Evolutionary conservation across 2,797 vertebrate genomes (phyloP), one percentile per base, ranked within the genome.

Genomic region (Synaphobranchus kaupii): DNA sequence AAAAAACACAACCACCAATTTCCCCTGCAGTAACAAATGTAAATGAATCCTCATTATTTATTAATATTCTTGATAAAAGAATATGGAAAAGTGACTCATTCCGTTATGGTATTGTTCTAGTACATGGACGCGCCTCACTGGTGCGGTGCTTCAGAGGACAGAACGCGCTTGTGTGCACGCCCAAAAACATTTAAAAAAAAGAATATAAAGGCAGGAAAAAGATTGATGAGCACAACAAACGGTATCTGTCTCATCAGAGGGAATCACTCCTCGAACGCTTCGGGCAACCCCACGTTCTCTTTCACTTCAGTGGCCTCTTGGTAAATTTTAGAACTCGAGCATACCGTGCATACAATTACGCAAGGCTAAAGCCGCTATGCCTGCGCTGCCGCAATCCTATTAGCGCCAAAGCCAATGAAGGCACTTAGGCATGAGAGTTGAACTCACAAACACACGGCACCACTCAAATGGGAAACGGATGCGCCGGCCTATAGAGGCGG

Each of bases 311-410:
- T 83, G 81, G 63, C 80, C 15, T 63, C n/a, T 17, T 68, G 58
- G 13, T 66, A n/a, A 31, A 63, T 20, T 66, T 68, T 56, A 78
- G 34, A 86, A 54, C 10, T 31, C 4, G 28, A 34, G 60, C 48
- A 54, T 87, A 60, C 44, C 39, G 78, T 48, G 80, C 63, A 73
- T 10, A 71, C 3, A 52, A 28, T 25, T 52, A 82, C 28, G 52
- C 1, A 25, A 44, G 44, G 13, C 28, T 68, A 82, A 82, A 86
- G 52, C 54, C 10, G 73, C 54, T 7, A 86, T 44, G 12, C 80
- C 81, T 63, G 73, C 82, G 44, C 31, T 15, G 22, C 50, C 22
- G 81, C 66, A n/a, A 66, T 44, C 86, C 81, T 83, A 83, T 8
- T 22, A 22, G 15, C 9, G 20, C 47, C 63, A 54, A 31, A 58